Percentiles rank a stretch among this genome's conserved stretches.
phyloP scores from a whole-genome alignment of 2,888 invertebrate genomes.

The Smittia sp. region DNA sequence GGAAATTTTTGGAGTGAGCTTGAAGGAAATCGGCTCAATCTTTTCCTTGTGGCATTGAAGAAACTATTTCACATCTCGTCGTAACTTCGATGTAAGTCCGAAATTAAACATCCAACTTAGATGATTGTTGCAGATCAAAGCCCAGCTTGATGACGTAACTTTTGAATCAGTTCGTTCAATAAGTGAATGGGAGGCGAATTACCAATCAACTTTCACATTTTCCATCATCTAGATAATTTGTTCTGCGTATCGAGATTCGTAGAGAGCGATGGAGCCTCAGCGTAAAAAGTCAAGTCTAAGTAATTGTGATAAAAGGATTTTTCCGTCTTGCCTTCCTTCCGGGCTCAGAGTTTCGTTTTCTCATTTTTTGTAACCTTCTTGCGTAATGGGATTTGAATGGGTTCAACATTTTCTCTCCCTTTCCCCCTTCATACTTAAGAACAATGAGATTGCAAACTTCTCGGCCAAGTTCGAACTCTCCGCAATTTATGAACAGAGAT shows the following conservation, averaged over 20 bases:
- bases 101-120: too few relatives aligned
- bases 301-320: neutral
- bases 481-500: constrained; percentile 25
- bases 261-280: neutral
- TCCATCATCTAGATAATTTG: constrained; percentile 16
- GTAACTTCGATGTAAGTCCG: too few relatives aligned
- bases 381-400: constrained; percentile 29
- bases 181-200: too few relatives aligned
- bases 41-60: neutral
- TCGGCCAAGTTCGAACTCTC: neutral
- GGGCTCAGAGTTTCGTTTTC: neutral
- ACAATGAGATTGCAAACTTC: neutral
- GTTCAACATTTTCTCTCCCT: constrained; percentile 7
- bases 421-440: neutral
- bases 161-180: too few relatives aligned
- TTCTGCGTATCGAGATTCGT: neutral
- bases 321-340: neutral
- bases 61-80: too few relatives aligned
- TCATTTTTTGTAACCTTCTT: neutral
- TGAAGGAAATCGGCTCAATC: too few relatives aligned
- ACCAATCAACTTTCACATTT: constrained; percentile 1
- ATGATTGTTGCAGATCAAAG: too few relatives aligned
- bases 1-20: too few relatives aligned
- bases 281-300: neutral
- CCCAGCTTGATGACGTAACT: too few relatives aligned